A percentile compares a stretch with the other conserved stretches of the same genome.
Evolutionary conservation across 2,113 vertebrate species (phyloP).

Genomic region (Asarcornis scutulata): DNA sequence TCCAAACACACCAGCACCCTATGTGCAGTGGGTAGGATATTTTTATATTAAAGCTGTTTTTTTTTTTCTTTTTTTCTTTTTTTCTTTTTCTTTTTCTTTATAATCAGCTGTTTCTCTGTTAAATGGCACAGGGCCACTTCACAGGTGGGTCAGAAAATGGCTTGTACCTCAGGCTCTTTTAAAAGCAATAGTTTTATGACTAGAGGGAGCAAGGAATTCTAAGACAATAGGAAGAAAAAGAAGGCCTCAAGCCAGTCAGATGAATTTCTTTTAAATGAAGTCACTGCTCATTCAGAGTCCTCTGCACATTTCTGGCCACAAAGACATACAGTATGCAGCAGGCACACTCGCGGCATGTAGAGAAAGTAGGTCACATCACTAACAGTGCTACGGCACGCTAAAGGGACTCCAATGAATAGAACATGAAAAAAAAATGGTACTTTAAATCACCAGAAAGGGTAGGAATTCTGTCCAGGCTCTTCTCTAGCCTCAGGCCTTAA

Average conservation of each 20-base stretch:
- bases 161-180: not conserved
- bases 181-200: slow-evolving; percentile 19
- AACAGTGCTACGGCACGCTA: not conserved
- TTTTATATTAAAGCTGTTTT: not conserved
- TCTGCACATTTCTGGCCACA: slow-evolving; percentile 60
- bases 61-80: not conserved
- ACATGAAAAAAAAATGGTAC: slow-evolving; percentile 1
- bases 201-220: not conserved
- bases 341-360: not conserved
- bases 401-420: slow-evolving; percentile 24
- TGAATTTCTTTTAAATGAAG: slow-evolving; percentile 57
- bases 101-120: slow-evolving; percentile 5
- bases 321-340: slow-evolving; percentile 50
- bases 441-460: slow-evolving; percentile 38
- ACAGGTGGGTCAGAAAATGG: slow-evolving; percentile 21
- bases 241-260: slow-evolving; percentile 27
- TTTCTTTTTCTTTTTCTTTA: not conserved
- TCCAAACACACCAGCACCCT: not conserved
- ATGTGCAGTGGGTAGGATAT: not conserved
- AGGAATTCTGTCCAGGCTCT: slow-evolving; percentile 31
- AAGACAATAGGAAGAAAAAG: slow-evolving; percentile 55
- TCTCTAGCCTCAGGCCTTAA: slow-evolving; percentile 6
- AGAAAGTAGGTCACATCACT: slow-evolving; percentile 60
- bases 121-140: not conserved
- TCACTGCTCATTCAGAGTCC: slow-evolving; percentile 47